Conservation (phyloP, 2,888 invertebrate species). For the Diachrysia chrysitis region DNA sequence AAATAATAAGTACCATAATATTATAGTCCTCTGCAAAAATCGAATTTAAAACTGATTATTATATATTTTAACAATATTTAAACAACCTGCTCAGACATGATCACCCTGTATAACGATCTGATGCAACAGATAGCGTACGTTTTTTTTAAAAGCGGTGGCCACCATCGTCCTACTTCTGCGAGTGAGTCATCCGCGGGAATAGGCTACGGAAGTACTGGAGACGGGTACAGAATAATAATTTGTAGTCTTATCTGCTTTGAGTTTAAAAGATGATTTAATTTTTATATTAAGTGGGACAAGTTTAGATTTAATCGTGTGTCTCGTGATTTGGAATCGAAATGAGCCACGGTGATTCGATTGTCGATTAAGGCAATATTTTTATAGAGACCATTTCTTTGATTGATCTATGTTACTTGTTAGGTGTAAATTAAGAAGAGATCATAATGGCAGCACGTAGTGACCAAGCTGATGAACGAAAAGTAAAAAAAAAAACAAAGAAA, state of each 20-base stretch:
- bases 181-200: slow-evolving; percentile 77
- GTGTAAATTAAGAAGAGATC: too few relatives aligned
- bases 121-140: slow-evolving; percentile 85
- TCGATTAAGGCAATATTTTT: too few relatives aligned
- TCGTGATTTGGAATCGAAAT: too few relatives aligned
- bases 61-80: neutral
- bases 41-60: too few relatives aligned
- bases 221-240: slow-evolving; percentile 39
- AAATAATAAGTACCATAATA: too few relatives aligned
- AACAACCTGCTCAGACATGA: neutral
- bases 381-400: too few relatives aligned
- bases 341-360: too few relatives aligned
- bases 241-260: neutral
- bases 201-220: slow-evolving; percentile 69
- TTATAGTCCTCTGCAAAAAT: too few relatives aligned
- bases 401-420: neutral
- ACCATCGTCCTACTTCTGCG: slow-evolving; percentile 84
- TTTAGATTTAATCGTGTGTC: too few relatives aligned
- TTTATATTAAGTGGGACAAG: neutral
- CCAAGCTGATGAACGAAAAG: too few relatives aligned
- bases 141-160: slow-evolving; percentile 82
- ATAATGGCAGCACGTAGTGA: too few relatives aligned
- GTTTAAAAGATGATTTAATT: neutral
- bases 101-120: slow-evolving; percentile 79
- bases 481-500: too few relatives aligned